A percentile compares a stretch with the other conserved stretches of the same genome.
phyloP scores from a whole-genome alignment of 2,113 vertebrate genomes.

The Vireo altiloquus region DNA sequence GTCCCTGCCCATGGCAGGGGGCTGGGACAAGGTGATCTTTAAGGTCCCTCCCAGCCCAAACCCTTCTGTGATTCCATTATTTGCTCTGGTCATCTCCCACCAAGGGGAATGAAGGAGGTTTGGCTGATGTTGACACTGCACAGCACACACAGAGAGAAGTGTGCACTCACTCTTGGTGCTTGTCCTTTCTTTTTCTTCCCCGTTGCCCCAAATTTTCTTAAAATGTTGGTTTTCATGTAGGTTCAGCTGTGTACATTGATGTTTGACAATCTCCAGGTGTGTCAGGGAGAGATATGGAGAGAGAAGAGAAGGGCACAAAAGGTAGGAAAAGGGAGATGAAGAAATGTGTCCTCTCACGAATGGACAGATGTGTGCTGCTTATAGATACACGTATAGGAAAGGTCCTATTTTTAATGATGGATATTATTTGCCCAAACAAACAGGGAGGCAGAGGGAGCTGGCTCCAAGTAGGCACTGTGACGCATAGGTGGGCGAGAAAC shows the following conservation, averaged over 20 bases:
- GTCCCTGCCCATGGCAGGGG: background rate
- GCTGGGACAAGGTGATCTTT: background rate
- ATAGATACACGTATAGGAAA: background rate
- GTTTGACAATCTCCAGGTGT: background rate
- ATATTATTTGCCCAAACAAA: background rate
- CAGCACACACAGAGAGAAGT: background rate
- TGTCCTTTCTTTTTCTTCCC: background rate
- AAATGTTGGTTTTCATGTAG: background rate
- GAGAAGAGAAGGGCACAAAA: background rate
- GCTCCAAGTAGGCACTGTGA: background rate
- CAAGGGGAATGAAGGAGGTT: background rate
- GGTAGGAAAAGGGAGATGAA: background rate
- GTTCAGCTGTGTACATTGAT: background rate
- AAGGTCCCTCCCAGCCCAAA: background rate
- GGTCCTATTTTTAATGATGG: background rate
- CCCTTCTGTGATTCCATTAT: background rate
- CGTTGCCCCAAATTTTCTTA: background rate
- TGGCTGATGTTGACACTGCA: background rate
- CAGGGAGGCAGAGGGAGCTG: slow-evolving; percentile 29
- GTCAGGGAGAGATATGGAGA: background rate
- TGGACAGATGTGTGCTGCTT: background rate
- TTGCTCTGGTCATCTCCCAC: background rate
- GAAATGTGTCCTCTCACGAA: background rate
- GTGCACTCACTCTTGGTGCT: background rate
- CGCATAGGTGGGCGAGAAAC: slow-evolving; percentile 28